A percentile compares a stretch with the other conserved stretches of the same genome.
phyloP scores from a whole-genome alignment of 2,797 vertebrate species.

The Arremon brunneinucha region DNA sequence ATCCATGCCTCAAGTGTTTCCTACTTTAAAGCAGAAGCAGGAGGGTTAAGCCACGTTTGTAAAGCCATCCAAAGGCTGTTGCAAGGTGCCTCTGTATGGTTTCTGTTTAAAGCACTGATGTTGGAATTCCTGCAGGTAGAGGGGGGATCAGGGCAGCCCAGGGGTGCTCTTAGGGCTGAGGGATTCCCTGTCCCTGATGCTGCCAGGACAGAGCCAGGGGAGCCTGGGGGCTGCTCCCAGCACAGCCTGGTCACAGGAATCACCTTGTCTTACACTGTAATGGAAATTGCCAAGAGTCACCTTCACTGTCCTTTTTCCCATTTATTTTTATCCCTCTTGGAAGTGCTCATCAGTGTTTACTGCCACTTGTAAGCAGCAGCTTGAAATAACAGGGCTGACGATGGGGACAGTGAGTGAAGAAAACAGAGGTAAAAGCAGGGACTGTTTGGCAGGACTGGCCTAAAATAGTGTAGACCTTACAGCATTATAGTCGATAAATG shows the following conservation, averaged over 20 bases:
- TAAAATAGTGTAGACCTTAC: neutral
- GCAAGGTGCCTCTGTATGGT: neutral
- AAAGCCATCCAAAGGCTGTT: neutral
- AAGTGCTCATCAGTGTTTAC: neutral
- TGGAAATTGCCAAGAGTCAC: neutral
- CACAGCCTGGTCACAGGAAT: neutral
- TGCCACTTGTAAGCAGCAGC: neutral
- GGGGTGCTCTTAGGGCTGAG: neutral
- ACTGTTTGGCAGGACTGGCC: neutral
- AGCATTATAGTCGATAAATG: neutral
- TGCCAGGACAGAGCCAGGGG: neutral
- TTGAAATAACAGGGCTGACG: neutral
- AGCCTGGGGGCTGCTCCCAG: neutral
- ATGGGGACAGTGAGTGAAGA: neutral
- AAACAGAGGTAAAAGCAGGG: neutral
- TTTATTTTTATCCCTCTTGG: slow-evolving; percentile 25
- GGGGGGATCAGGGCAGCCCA: neutral
- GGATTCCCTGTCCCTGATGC: neutral
- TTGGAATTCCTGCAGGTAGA: neutral
- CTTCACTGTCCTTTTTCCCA: neutral
- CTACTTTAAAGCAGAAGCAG: neutral
- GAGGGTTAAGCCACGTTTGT: neutral
- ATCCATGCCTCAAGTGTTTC: neutral
- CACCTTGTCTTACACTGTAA: neutral
- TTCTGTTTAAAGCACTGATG: neutral